Conservation (phyloP, 2,797 vertebrate genomes). For the Liasis olivaceus region DNA sequence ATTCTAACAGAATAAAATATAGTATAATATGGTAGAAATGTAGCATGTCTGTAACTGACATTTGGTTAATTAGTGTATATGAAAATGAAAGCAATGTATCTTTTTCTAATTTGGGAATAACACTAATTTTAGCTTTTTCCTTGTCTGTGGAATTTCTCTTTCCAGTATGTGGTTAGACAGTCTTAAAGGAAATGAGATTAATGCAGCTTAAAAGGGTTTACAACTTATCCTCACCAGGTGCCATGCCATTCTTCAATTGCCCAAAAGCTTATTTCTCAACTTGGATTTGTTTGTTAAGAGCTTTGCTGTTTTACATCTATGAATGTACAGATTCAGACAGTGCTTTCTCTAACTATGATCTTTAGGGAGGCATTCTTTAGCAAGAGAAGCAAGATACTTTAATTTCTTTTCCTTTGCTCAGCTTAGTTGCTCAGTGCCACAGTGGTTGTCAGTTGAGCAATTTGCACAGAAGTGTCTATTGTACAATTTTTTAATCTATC, state of each 20-base stretch:
- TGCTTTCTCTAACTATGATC: neutral
- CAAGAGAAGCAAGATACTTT: neutral
- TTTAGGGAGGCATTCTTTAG: neutral
- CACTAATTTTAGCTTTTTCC: too few relatives aligned
- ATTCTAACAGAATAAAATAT: too few relatives aligned
- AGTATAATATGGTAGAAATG: too few relatives aligned
- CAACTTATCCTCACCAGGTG: neutral
- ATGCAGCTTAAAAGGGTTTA: neutral
- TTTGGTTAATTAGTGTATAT: too few relatives aligned
- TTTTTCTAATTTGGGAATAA: too few relatives aligned
- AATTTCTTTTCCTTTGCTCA: neutral
- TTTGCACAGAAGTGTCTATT: neutral
- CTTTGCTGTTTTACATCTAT: neutral
- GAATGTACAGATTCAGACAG: neutral
- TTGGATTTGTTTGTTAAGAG: neutral
- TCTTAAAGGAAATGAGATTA: neutral
- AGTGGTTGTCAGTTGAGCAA: neutral
- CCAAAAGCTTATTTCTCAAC: neutral
- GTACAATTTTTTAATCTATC: neutral
- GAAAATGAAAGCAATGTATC: too few relatives aligned
- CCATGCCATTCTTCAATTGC: neutral
- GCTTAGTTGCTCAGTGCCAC: neutral
- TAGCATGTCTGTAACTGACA: too few relatives aligned
- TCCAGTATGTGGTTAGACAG: neutral
- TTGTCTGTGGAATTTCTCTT: too few relatives aligned